Percentiles rank a stretch among this genome's conserved stretches.
Evolutionary conservation across 2,888 invertebrate genomes (phyloP).

Genomic region (Tenthredo scrophulariae): DNA sequence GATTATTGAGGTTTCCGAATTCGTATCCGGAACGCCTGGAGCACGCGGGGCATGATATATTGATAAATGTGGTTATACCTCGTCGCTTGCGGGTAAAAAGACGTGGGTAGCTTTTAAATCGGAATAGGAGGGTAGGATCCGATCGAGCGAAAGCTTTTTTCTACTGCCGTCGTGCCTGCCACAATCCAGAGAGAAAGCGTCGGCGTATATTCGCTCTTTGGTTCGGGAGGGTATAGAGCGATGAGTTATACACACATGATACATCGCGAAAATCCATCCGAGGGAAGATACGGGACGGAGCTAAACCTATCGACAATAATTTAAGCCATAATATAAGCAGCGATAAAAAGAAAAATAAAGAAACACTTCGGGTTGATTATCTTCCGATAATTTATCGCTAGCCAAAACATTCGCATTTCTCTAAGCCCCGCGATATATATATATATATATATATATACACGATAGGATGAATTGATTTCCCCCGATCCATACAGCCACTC

Average conservation of each 20-base stretch:
- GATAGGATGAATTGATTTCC: constrained; percentile 11
- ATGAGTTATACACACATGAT: constrained; percentile 27
- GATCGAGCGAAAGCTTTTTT: constrained; percentile 38
- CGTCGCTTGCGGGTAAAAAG: constrained; percentile 41
- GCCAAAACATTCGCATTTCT: neutral
- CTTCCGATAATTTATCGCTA: neutral
- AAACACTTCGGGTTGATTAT: neutral
- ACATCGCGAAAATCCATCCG: neutral
- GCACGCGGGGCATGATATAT: constrained; percentile 36
- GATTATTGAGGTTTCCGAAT: constrained; percentile 51
- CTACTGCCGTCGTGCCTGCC: neutral
- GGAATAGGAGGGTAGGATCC: constrained; percentile 10
- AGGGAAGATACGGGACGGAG: neutral
- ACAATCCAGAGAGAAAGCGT: neutral
- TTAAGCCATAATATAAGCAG: neutral
- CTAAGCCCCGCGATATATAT: constrained; percentile 4
- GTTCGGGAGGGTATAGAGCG: neutral
- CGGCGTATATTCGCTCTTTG: constrained; percentile 28
- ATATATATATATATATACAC: too few relatives aligned
- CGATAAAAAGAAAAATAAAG: neutral
- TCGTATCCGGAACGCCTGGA: constrained; percentile 23
- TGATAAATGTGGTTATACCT: constrained; percentile 49
- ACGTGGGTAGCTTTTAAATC: constrained; percentile 52
- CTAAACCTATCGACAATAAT: constrained; percentile 12
- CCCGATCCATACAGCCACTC: neutral